Percentiles rank a stretch among this genome's conserved stretches.
phyloP scores from a whole-genome alignment of 2,888 invertebrate genomes.

The Eupithecia exiguata region DNA sequence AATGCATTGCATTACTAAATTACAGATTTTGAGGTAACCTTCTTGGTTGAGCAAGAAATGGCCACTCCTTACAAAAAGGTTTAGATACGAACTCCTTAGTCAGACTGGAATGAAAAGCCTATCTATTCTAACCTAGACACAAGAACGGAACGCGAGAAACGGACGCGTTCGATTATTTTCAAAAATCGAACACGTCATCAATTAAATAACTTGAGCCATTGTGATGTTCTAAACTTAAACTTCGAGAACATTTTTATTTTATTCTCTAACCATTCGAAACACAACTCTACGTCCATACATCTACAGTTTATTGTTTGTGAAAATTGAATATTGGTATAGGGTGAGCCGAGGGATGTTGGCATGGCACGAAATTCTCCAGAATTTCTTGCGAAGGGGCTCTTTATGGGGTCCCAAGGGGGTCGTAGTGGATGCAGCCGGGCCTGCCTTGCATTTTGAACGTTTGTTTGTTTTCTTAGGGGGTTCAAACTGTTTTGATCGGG shows the following conservation, averaged over 20 bases:
- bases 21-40: not conserved
- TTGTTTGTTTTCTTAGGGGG: slow-evolving; percentile 58
- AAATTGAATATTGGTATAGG: slow-evolving; percentile 34
- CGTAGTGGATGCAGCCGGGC: slow-evolving; percentile 63
- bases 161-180: slow-evolving; percentile 67
- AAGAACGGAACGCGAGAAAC: too few relatives aligned
- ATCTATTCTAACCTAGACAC: too few relatives aligned
- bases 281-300: slow-evolving; percentile 27
- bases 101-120: too few relatives aligned
- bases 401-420: slow-evolving; percentile 62
- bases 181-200: slow-evolving; percentile 80
- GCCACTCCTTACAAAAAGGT: not conserved
- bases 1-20: slow-evolving; percentile 21
- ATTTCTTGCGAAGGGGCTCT: slow-evolving; percentile 62
- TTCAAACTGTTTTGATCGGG: slow-evolving; percentile 50
- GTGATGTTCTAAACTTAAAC: slow-evolving; percentile 57
- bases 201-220: slow-evolving; percentile 80
- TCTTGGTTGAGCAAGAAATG: not conserved
- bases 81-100: not conserved
- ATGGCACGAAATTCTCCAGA: slow-evolving; percentile 60
- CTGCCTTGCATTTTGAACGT: slow-evolving; percentile 63
- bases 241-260: slow-evolving; percentile 31
- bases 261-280: not conserved
- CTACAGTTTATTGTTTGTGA: slow-evolving; percentile 28
- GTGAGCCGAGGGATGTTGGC: slow-evolving; percentile 54